These are phyloP conservation scores for Tortrix viridana DNA, from an alignment of 2,888 invertebrate genomes.

Conservation along the genomic window DNA sequence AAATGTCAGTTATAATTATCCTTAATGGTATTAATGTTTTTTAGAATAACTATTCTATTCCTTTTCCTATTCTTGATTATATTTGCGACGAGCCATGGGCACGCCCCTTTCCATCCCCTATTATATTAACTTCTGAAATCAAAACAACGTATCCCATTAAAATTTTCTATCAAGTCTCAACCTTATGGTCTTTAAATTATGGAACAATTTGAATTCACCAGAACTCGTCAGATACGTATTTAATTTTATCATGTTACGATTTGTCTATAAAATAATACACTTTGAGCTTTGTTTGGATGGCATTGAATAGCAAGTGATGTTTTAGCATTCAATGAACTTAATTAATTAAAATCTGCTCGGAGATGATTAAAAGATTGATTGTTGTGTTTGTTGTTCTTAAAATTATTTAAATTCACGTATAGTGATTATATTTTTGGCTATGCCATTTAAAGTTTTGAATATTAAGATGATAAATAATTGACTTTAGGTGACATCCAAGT, in stretches of 20 bases:
- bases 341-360: conserved; percentile 76
- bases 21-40: not conserved
- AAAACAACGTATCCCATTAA: conserved; percentile 54
- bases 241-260: conserved; percentile 64
- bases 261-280: conserved; percentile 83
- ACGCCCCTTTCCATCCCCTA: conserved; percentile 81
- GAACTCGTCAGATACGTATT: conserved; percentile 57
- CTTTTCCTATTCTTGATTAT: conserved; percentile 70
- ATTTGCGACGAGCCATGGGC: conserved; percentile 80
- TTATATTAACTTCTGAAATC: conserved; percentile 61
- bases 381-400: conserved; percentile 3
- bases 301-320: conserved; percentile 79
- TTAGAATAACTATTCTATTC: conserved; percentile 27
- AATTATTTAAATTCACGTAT: no score
- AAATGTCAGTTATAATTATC: no score
- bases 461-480: no score
- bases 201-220: conserved; percentile 34
- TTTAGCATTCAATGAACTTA: conserved; percentile 77
- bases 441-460: no score
- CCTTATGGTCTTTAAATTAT: conserved; percentile 41
- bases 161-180: conserved; percentile 44
- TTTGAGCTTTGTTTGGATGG: conserved; percentile 79
- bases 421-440: no score
- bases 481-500: no score
- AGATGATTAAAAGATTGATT: conserved; percentile 55